Conservation (phyloP, 2,113 vertebrate genomes). For the Chlamydotis undulata region DNA sequence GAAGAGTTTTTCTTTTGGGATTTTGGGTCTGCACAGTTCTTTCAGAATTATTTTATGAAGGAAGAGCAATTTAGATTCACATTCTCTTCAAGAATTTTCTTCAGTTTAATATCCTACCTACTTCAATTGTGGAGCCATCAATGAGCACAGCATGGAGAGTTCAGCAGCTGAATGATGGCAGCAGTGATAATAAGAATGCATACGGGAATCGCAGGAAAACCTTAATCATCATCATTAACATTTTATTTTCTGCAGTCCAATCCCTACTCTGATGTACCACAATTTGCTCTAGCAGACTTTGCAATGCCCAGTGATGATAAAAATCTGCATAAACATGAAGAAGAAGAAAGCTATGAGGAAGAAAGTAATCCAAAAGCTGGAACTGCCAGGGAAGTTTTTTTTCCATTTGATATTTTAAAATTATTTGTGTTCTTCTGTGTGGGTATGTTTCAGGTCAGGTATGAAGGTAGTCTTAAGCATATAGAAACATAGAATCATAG, state of each 20-base stretch:
- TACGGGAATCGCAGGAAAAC: conserved; percentile 17
- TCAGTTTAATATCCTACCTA: neutral
- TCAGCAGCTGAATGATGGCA: neutral
- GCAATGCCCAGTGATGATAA: neutral
- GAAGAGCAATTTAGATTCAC: neutral
- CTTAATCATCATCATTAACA: conserved; percentile 15
- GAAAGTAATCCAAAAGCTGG: neutral
- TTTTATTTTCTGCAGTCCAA: conserved; percentile 21
- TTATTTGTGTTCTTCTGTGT: neutral
- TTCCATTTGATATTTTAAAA: neutral
- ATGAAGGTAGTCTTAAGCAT: neutral
- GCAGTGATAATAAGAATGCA: neutral
- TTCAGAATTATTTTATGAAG: neutral
- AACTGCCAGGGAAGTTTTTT: neutral
- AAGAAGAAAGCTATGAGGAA: neutral
- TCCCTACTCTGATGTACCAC: neutral
- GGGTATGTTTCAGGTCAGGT: neutral
- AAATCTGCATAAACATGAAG: neutral
- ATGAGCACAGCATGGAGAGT: neutral
- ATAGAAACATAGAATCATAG: neutral
- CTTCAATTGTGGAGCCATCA: neutral
- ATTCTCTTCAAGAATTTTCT: neutral
- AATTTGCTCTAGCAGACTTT: neutral
- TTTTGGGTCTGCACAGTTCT: neutral
- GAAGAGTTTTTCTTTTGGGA: neutral